Evolutionary conservation across 1,140 invertebrate genomes (phyloP), one percentile per base, ranked within the genome.

Genomic region (Cydia splendana): DNA sequence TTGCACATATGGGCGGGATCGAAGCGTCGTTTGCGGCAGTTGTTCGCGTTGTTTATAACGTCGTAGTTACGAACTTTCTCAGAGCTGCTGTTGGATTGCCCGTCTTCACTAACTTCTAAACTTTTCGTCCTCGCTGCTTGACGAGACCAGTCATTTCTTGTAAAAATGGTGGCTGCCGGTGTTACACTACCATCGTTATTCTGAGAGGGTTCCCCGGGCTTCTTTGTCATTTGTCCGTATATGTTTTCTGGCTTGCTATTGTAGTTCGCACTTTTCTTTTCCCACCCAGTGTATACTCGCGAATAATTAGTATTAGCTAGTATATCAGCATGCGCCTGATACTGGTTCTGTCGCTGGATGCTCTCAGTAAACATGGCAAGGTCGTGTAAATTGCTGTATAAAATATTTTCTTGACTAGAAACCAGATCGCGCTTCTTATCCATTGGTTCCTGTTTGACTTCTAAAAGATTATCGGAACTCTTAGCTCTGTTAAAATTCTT

Each of bases 111-210:
- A 15, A 90, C 90, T 79, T 94, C 93, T 77, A 94, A 88, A 82
- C 93, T 94, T 76, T 94, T 94, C n/a, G 93, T 94, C 85, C 93
- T 91, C 81, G 93, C 92, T 85, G 93, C 93, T 93, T 94, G 93
- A 91, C 93, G 91, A 92, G 92, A 90, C 93, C 93, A 94, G 88
- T 94, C 93, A 93, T 93, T 94, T 91, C 93, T 85, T 79, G 91
- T 93, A 90, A 94, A 94, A 92, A 93, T 93, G 87, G 92, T 93
- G 87, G 93, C 92, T 91, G 91, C 91, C 88, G 91, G 88, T 85
- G 88, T 88, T 79, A 84, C 76, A 76, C 88, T 90, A 65, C 84
- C 86, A 85, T 91, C 89, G 80, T 88, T 88, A 48, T 84, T 87
- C 75, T 90, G 88, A 80, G 90, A 88, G 79, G 88, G 76, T 74